These are phyloP conservation scores for Prosapia bicincta DNA, from an alignment of 2,888 invertebrate species.

Conservation along the genomic window DNA sequence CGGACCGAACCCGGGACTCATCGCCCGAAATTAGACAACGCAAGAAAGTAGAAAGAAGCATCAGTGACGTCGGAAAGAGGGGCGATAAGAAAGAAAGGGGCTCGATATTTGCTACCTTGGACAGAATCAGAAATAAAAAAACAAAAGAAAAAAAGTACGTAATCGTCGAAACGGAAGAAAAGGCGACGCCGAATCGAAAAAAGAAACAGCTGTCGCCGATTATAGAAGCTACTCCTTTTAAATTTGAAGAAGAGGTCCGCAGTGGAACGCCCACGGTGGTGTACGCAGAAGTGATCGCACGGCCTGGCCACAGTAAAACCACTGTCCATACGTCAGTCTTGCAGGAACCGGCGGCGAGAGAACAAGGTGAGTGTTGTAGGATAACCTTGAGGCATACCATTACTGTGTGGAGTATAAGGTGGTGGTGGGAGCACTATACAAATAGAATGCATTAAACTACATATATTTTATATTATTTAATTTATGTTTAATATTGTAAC, in stretches of 20 bases:
- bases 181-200: conserved; percentile 44
- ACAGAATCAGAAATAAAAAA: conserved; percentile 20
- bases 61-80: conserved; percentile 23
- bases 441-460: too few relatives aligned
- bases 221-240: conserved; percentile 52
- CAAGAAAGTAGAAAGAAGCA: conserved; percentile 19
- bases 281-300: conserved; percentile 22
- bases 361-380: background rate
- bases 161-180: conserved; percentile 43
- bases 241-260: background rate
- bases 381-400: background rate
- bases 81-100: conserved; percentile 2
- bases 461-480: too few relatives aligned
- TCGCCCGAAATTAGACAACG: conserved; percentile 12
- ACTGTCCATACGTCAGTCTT: conserved; percentile 23
- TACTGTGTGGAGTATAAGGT: background rate
- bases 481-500: too few relatives aligned
- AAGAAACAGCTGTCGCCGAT: conserved; percentile 75
- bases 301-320: conserved; percentile 18
- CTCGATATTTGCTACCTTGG: conserved; percentile 23
- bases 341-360: background rate
- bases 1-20: background rate
- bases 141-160: conserved; percentile 56
- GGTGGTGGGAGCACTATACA: background rate
- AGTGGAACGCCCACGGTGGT: background rate